Percentiles rank a stretch among this genome's conserved stretches.
Evolutionary conservation across 2,888 invertebrate species (phyloP).

Genomic region (Brassicogethes aeneus): DNA sequence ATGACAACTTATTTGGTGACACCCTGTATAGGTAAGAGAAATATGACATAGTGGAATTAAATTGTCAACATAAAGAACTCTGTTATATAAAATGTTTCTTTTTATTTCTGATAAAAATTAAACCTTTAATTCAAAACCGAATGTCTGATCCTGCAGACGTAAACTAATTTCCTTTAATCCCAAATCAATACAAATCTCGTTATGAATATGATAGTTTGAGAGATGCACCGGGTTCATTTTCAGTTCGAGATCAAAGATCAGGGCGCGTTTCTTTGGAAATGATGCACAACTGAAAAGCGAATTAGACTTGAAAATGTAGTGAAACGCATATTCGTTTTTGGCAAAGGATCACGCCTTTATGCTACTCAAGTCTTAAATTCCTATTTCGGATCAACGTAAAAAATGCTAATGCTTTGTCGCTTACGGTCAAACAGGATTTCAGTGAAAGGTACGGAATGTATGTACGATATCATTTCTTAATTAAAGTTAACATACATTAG

Average conservation of each 20-base stretch:
- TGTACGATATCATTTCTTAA: background rate
- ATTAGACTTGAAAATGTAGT: background rate
- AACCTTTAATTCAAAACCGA: too few relatives aligned
- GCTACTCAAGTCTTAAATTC: background rate
- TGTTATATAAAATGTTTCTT: too few relatives aligned
- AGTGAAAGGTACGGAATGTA: background rate
- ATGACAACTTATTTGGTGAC: too few relatives aligned
- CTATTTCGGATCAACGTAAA: background rate
- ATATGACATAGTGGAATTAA: too few relatives aligned
- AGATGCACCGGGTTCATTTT: constrained; percentile 1
- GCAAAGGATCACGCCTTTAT: background rate
- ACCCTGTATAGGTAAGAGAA: too few relatives aligned
- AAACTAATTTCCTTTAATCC: background rate
- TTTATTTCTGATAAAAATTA: too few relatives aligned
- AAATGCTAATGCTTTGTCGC: background rate
- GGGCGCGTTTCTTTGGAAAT: background rate
- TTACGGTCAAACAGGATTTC: background rate
- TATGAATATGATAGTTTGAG: background rate
- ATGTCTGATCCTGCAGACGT: too few relatives aligned
- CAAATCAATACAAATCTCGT: background rate
- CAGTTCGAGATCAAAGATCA: background rate
- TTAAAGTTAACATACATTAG: background rate
- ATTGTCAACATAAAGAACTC: too few relatives aligned
- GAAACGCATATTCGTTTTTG: background rate
- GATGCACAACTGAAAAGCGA: too few relatives aligned